Evolutionary conservation across 1,140 invertebrate species (phyloP).

Genomic region (Orchesella cincta): DNA sequence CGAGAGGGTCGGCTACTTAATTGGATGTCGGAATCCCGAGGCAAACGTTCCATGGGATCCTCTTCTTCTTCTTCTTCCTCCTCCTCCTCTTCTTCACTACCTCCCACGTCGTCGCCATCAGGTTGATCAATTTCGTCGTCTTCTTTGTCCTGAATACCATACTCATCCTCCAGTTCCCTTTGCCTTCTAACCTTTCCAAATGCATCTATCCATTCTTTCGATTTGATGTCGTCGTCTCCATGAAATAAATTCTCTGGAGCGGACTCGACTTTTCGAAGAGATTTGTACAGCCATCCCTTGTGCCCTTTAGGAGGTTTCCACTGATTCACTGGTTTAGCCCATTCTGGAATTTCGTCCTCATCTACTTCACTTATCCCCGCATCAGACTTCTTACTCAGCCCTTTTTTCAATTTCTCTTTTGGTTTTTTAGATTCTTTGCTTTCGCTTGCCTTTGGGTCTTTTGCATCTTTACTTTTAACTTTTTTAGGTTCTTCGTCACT

Average conservation of each 20-base stretch:
- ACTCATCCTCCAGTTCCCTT: neutral
- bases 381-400: neutral
- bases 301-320: constrained; percentile 4
- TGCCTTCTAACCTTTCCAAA: neutral
- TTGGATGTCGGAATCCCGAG: neutral
- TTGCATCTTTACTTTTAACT: neutral
- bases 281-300: constrained; percentile 1
- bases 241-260: neutral
- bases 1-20: too few species aligned
- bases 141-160: neutral
- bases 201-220: neutral
- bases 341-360: neutral
- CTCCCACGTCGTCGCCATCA: neutral
- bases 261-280: neutral
- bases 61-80: neutral
- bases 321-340: neutral
- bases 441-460: neutral
- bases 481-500: neutral
- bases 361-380: neutral
- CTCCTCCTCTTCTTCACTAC: neutral
- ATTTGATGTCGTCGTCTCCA: neutral
- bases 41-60: constrained; percentile 11
- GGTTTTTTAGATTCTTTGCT: neutral
- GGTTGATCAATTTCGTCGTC: neutral
- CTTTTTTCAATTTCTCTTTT: neutral